Percentiles rank a stretch among this genome's conserved stretches.
Evolutionary conservation across 2,888 invertebrate genomes (phyloP).

Genomic region (Nemoura dubitans): DNA sequence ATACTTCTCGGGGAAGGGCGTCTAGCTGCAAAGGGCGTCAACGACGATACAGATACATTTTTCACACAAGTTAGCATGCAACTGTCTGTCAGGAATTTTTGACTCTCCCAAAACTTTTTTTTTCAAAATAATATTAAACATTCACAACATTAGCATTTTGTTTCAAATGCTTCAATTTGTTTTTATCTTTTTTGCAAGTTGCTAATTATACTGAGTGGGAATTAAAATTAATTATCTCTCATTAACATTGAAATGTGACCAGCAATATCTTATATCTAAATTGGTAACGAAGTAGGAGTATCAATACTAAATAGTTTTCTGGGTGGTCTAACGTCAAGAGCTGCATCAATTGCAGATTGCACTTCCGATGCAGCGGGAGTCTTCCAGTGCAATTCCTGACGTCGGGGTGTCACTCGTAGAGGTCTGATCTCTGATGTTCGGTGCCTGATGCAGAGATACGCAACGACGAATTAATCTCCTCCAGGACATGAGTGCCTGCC

Average conservation of each 20-base stretch:
- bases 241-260: neutral
- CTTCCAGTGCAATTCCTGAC: neutral
- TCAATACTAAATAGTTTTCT: slow-evolving; percentile 13
- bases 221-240: neutral
- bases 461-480: neutral
- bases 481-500: neutral
- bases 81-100: neutral
- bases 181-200: neutral
- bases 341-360: neutral
- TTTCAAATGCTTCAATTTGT: neutral
- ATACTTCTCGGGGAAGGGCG: neutral
- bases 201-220: slow-evolving; percentile 2
- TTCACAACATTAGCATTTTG: neutral
- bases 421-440: neutral
- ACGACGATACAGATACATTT: neutral
- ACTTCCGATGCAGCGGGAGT: neutral
- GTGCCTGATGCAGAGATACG: neutral
- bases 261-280: slow-evolving; percentile 12
- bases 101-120: neutral
- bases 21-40: neutral
- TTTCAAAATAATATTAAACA: neutral
- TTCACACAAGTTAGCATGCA: neutral
- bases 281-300: neutral
- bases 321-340: neutral
- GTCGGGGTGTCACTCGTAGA: neutral